Percentiles rank a stretch among this genome's conserved stretches.
These are phyloP conservation scores for Onchidella celtica DNA, from an alignment of 2,888 invertebrate genomes.

Conservation along the genomic window DNA sequence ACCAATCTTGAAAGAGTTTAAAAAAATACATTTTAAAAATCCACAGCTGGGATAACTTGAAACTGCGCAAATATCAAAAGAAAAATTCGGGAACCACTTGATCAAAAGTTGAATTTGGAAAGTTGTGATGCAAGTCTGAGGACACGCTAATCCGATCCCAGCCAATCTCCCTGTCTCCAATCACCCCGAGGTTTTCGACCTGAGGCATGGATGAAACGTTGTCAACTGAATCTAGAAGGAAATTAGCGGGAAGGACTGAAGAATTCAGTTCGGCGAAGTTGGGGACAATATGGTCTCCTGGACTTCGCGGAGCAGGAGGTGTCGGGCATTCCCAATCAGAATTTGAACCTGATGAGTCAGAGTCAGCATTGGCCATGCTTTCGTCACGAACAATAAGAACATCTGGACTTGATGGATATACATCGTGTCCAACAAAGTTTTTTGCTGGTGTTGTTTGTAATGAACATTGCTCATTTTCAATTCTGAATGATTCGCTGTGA, in stretches of 20 bases:
- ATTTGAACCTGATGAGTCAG: slow-evolving; percentile 32
- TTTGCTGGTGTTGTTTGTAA: no score
- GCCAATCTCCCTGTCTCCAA: not conserved
- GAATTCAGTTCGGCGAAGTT: slow-evolving; percentile 22
- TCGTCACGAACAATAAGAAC: slow-evolving; percentile 38
- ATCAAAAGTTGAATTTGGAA: not conserved
- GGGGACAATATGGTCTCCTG: slow-evolving; percentile 46
- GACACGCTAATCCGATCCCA: not conserved
- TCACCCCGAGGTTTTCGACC: not conserved
- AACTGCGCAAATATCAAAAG: not conserved
- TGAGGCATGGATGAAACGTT: not conserved
- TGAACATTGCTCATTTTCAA: no score
- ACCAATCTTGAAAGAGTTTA: no score
- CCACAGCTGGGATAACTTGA: no score
- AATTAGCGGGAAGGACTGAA: slow-evolving; percentile 15
- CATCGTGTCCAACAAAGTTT: no score
- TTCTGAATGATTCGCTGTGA: not conserved
- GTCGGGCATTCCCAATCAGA: slow-evolving; percentile 49
- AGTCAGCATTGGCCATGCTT: slow-evolving; percentile 34
- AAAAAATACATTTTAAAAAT: no score
- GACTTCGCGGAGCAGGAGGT: slow-evolving; percentile 50
- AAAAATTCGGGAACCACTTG: slow-evolving; percentile 41
- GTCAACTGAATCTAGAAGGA: not conserved
- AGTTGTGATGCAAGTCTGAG: not conserved
- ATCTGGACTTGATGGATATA: slow-evolving; percentile 7